Evolutionary conservation across 2,797 vertebrate genomes (phyloP).

Genomic region (Caiman crocodilus): DNA sequence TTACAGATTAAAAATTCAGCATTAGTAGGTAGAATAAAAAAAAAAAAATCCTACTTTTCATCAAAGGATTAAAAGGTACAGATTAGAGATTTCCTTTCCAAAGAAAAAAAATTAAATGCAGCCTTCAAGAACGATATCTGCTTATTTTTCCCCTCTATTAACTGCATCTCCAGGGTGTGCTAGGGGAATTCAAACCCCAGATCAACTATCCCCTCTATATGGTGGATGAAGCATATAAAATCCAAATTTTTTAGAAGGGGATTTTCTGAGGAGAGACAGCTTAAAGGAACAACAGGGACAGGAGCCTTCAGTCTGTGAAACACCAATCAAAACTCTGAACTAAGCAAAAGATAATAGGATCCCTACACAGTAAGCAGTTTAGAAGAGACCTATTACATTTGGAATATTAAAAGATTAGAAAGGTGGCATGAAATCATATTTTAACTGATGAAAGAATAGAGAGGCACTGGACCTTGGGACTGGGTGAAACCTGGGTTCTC

Average conservation of each 20-base stretch:
- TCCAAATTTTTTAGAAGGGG: not conserved
- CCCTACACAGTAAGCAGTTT: not conserved
- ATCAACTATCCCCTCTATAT: not conserved
- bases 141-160: not conserved
- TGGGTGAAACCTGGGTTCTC: not conserved
- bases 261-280: not conserved
- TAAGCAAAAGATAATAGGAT: not conserved
- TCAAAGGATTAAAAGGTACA: not conserved
- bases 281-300: not conserved
- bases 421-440: accelerated
- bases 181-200: not conserved
- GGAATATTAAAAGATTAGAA: not conserved
- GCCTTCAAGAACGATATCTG: not conserved
- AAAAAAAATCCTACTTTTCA: not conserved
- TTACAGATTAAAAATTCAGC: not conserved
- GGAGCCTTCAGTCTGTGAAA: not conserved
- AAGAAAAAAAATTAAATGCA: not conserved
- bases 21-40: not conserved
- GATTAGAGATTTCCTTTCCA: not conserved
- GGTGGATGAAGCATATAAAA: not conserved
- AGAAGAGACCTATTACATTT: not conserved
- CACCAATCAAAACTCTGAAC: not conserved
- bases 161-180: not conserved
- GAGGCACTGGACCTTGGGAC: not conserved
- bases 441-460: not conserved